Base-by-base conservation (phyloP, 2,888 invertebrate species). In the Xestoiulus laeticollis region DNA sequence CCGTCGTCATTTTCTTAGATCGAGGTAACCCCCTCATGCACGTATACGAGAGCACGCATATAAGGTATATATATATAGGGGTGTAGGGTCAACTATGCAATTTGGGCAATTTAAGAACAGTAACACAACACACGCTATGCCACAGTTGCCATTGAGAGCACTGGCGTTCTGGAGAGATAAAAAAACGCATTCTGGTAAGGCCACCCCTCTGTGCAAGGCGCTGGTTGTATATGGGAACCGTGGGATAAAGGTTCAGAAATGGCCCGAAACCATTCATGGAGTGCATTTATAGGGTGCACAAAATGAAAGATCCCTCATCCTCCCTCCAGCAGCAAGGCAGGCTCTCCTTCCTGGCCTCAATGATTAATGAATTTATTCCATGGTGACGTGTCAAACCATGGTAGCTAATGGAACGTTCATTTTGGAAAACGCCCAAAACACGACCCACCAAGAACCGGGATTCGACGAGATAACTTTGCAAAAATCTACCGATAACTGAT, bases 241-340 rank as follows among this genome's bases (percentile, higher is more conserved):
- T 59, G 59, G 59, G 59, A 59, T 59, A 59, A 59, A 59, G 59
- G 59, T n/a, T 59, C n/a, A n/a, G 59, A 59, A 59, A 59, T 59
- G 14, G 59, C 59, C 59, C 59, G 59, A 59, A 59, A 59, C 59
- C 59, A 59, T 59, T 59, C n/a, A n/a, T 48, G 48, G n/a, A 59
- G 59, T 59, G 59, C 59, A 59, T 59, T 59, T 59, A 19, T 59
- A 59, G 59, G 59, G 59, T 19, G 59, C n/a, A 19, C 59, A 59
- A n/a, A 19, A 59, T n/a, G 19, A 59, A 59, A 59, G 59, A 59
- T 59, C 59, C n/a, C 59, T 19, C 59, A 48, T 48, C 48, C 48
- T 48, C 48, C 48, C 48, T 48, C 16, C n/a, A 59, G 59, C 38
- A 38, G n/a, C n/a, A n/a, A n/a, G n/a, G n/a, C n/a, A 38, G 8